phyloP scores from a whole-genome alignment of 2,888 invertebrate species.

The Rhamnusium bicolor region DNA sequence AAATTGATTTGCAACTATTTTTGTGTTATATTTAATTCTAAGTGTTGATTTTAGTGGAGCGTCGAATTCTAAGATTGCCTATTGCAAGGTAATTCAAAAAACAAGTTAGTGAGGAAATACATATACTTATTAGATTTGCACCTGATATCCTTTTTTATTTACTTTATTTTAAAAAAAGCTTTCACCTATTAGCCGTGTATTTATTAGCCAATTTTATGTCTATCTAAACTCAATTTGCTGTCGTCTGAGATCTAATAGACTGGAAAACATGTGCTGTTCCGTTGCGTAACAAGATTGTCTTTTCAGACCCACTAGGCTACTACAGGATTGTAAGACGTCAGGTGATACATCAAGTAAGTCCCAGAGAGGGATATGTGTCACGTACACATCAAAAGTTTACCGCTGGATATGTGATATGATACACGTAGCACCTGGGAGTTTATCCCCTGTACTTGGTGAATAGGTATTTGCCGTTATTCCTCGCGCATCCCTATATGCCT shows the following conservation, averaged over 20 bases:
- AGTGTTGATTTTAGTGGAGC: too few relatives aligned
- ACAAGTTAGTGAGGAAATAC: too few relatives aligned
- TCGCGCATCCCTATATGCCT: background rate
- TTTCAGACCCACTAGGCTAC: slow-evolving; percentile 16
- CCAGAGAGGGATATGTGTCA: slow-evolving; percentile 38
- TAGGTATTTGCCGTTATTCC: background rate
- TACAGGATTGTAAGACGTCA: slow-evolving; percentile 36
- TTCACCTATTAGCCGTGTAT: slow-evolving; percentile 41
- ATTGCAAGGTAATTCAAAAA: too few relatives aligned
- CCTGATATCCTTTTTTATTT: background rate
- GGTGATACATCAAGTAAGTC: slow-evolving; percentile 40
- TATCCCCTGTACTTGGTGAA: slow-evolving; percentile 18
- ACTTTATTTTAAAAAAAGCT: background rate
- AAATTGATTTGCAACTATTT: too few relatives aligned
- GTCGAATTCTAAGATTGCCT: too few relatives aligned
- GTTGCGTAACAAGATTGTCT: slow-evolving; percentile 33
- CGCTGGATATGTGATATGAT: slow-evolving; percentile 41
- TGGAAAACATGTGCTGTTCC: slow-evolving; percentile 27
- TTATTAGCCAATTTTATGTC: slow-evolving; percentile 46
- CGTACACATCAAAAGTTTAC: slow-evolving; percentile 47
- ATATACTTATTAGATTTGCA: too few relatives aligned
- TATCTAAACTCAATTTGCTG: slow-evolving; percentile 42
- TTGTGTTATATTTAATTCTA: too few relatives aligned
- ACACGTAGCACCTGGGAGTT: slow-evolving; percentile 40
- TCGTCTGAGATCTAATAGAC: slow-evolving; percentile 39